Evolutionary conservation across 2,888 invertebrate genomes (phyloP), one percentile per base, ranked within the genome.

Genomic region (Athalia rosae): DNA sequence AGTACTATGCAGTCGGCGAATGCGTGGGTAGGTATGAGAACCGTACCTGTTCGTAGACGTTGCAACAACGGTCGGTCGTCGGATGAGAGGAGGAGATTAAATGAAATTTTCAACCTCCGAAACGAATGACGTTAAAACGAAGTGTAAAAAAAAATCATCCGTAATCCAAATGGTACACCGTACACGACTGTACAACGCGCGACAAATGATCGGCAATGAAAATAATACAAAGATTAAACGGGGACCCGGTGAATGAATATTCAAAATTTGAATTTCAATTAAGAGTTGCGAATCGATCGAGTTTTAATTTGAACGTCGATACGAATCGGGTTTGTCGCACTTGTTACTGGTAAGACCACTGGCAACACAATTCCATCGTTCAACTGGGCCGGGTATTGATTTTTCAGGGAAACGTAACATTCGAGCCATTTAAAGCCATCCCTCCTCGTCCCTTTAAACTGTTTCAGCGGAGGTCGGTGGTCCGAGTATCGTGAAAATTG

Each of bases 401-500:
- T 50, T 74, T 74, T 74, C 74, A 59, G 41, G 50, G 74, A 61
- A 74, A 74, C 61, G 74, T 74, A 74, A 74, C 61, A 74, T 74
- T 74, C 61, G 48, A 48, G 74, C 48, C 74, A 74, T 74, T 62
- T 62, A 48, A 50, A 47, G 48, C 28, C 74, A 11, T n/a, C 48
- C 74, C 61, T n/a, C 48, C 5, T 48, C 7, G 48, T 4, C 8
- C 71, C 5, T 56, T 43, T 4, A 9, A 62, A 4, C 43, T 11
- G 8, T 7, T 4, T 11, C 11, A 41, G 45, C n/a, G 5, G n/a
- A 9, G 13, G 47, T 64, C 15, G 8, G 45, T 7, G 45, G 9
- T 43, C 43, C 45, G 13, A 9, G 56, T 71, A 7, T 56, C 11
- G 50, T 15, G 1, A 15, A 13, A 4, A 28, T 28, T 28, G 28